Evolutionary conservation across 2,113 vertebrate species (phyloP), one percentile per base, ranked within the genome.

Genomic region (Leptosomus discolor): DNA sequence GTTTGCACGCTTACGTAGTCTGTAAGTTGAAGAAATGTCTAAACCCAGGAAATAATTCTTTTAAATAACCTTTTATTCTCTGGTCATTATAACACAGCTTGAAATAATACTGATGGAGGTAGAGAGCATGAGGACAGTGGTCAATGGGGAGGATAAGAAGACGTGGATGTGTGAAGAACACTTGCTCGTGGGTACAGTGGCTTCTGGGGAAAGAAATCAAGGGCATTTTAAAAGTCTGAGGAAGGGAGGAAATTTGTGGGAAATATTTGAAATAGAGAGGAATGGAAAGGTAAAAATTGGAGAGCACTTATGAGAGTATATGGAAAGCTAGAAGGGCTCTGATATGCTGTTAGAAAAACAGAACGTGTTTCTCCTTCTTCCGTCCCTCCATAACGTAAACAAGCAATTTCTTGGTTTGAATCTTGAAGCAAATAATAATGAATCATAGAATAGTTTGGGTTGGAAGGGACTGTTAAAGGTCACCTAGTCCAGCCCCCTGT

Each of bases 111-210:
- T 54, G 43, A 13, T 70, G 30, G 61, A 54, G 22, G 7, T 19
- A 46, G 61, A 34, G 32, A n/a, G 12, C 9, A 3, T 43, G 39
- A 46, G 37, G 65, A 23, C 9, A 24, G 9, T 34, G 39, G 21
- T 43, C 9, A 67, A 1, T n/a, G 54, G 24, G 12, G 11, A 61
- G 26, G 18, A 26, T 12, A 15, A 41, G 11, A 12, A 0, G 2
- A 54, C 23, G 6, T 0, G 7, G 6, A 14, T 45, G 15, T 43
- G 29, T 56, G 50, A 34, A 29, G 45, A 50, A 4, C 6, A 2
- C 4, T 37, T 77, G 24, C 20, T 85, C 13, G 15, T 77, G 41
- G 32, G 11, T 85, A 13, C 3, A 13, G 16, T 58, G 18, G 6
- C 5, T 73, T 12, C 46, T 77, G 29, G 22, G 30, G 27, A 34